Percentiles rank a stretch among this genome's conserved stretches.
Evolutionary conservation across 2,797 vertebrate species (phyloP).

Genomic region (Cygnus olor): DNA sequence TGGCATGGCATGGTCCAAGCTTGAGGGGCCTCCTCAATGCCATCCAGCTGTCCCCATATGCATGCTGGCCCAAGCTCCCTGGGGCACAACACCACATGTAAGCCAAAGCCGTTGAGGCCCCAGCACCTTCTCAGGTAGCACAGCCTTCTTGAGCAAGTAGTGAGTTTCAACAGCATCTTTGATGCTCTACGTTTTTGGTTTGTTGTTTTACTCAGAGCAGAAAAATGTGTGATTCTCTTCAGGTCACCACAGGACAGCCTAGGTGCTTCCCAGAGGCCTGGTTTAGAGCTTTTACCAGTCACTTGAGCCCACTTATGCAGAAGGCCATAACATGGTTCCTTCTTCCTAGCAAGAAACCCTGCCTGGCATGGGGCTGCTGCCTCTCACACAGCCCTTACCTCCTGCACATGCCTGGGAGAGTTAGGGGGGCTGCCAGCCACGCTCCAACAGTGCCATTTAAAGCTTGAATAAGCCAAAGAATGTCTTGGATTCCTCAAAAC

Average conservation of each 20-base stretch:
- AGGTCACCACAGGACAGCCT: background rate
- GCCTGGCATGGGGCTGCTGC: background rate
- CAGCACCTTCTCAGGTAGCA: slow-evolving; percentile 41
- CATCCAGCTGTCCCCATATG: rapidly evolving
- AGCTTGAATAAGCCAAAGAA: slow-evolving; percentile 95
- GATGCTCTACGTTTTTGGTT: rapidly evolving
- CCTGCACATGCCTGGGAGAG: background rate
- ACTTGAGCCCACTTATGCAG: background rate
- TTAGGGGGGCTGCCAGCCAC: background rate
- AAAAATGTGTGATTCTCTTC: background rate
- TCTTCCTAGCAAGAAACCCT: background rate
- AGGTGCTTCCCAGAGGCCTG: background rate
- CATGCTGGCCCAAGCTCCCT: background rate
- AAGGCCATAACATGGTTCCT: background rate
- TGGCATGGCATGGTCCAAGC: rapidly evolving
- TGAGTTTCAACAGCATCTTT: slow-evolving; percentile 5
- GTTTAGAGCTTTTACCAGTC: background rate
- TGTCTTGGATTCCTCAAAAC: slow-evolving; percentile 82
- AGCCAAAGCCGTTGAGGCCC: background rate
- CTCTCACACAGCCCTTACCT: background rate
- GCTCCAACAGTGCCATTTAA: slow-evolving; percentile 28
- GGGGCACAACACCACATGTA: rapidly evolving
- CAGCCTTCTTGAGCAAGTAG: slow-evolving; percentile 15
- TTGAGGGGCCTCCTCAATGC: rapidly evolving
- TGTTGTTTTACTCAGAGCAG: rapidly evolving